Evolutionary conservation across 2,888 invertebrate species (phyloP), one percentile per base, ranked within the genome.

Genomic region (Mythimna ferrago): DNA sequence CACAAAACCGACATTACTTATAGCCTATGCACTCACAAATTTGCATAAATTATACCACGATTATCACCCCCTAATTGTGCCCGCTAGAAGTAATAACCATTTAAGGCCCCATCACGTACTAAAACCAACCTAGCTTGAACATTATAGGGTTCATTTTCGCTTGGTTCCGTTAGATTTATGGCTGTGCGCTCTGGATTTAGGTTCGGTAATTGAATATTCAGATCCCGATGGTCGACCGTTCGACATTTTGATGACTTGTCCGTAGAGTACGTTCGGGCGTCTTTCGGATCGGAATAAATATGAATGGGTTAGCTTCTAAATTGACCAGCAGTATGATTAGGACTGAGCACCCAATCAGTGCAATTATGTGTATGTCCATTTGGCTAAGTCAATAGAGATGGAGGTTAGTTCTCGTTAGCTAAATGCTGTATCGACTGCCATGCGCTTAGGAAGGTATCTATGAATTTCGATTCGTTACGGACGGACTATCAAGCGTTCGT

Each of bases 161-260:
- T 71, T 41, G 71, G 32, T 58, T 26, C 38, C 66, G 6, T 63
- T 51, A 51, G 76, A 78, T 88, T 88, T 86, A 84, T 78, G 83
- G 82, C 82, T 76, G 66, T 78, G 73, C 78, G 83, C 81, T 77
- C 83, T 87, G 86, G 89, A 89, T 92, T 92, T 90, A 88, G 89
- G 88, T 85, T 81, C 80, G 82, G 89, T 93, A 92, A 94, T 93
- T 92, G 93, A 94, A 94, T 94, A 94, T 94, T 94, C 93, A 92
- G 90, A 90, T 91, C 88, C 88, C 91, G 84, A 89, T 89, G 89
- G 89, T 86, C 87, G 87, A 83, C 85, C 87, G 85, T 90, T 92
- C 88, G 87, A 87, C 88, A 88, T 90, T 92, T 90, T 91, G 90
- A 90, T 93, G 90, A 90, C 86, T 89, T 88, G 87, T 86, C 87